Conservation (phyloP, 2,113 vertebrate species). For the Campylorhamphus procurvoides region DNA sequence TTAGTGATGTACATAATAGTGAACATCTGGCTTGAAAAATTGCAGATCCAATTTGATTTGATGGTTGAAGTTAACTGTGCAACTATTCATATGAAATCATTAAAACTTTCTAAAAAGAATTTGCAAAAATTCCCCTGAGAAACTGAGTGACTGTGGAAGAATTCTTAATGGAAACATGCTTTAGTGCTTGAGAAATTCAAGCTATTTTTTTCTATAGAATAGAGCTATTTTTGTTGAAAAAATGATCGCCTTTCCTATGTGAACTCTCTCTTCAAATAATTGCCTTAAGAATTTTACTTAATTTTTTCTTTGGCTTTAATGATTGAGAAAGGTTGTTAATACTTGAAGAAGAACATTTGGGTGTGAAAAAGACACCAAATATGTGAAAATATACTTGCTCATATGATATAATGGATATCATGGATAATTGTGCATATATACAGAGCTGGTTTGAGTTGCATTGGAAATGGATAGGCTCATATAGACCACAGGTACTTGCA, state of each 20-base stretch:
- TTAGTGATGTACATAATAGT: neutral
- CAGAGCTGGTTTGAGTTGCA: neutral
- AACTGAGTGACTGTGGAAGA: neutral
- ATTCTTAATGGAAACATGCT: constrained; percentile 1
- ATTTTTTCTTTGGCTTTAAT: neutral
- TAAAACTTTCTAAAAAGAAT: neutral
- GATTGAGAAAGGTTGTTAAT: neutral
- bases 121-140: neutral
- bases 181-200: neutral
- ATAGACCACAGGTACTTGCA: neutral
- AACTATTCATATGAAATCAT: neutral
- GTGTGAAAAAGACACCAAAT: neutral
- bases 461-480: neutral
- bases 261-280: constrained; percentile 29
- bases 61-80: neutral
- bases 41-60: neutral
- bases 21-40: neutral
- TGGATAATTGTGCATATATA: neutral
- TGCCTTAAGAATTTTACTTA: neutral
- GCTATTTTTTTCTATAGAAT: neutral
- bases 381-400: neutral
- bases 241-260: neutral
- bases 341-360: neutral
- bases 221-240: constrained; percentile 7
- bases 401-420: neutral